Evolutionary conservation across 2,113 vertebrate species (phyloP).

Genomic region (Etia nguti): DNA sequence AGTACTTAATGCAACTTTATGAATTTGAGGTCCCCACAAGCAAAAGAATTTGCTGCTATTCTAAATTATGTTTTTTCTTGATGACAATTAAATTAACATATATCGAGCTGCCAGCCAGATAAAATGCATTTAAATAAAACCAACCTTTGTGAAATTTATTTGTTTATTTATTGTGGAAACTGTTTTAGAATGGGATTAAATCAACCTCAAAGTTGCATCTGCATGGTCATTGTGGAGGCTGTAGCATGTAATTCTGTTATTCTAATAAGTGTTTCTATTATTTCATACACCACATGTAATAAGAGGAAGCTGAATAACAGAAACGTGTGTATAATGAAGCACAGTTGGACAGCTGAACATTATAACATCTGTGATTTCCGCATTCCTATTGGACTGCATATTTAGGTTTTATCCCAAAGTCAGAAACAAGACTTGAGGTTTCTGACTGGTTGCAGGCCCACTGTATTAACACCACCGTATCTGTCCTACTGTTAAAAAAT

Average conservation of each 20-base stretch:
- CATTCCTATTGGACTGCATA: neutral
- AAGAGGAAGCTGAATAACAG: neutral
- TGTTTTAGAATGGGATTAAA: neutral
- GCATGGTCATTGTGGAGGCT: neutral
- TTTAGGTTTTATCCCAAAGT: neutral
- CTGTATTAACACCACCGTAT: neutral
- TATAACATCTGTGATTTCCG: neutral
- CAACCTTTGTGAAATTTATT: fast-evolving
- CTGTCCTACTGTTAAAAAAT: neutral
- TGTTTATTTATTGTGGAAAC: neutral
- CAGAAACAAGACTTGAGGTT: neutral
- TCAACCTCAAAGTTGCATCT: neutral
- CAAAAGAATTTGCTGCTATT: neutral
- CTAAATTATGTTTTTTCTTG: neutral
- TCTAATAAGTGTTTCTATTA: neutral
- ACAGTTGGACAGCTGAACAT: neutral
- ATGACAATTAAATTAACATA: neutral
- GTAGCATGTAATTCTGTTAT: neutral
- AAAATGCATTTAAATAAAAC: neutral
- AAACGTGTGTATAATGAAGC: neutral
- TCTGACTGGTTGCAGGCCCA: neutral
- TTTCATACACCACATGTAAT: neutral
- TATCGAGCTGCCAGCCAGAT: neutral
- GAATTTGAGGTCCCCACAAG: neutral
- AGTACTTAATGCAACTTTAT: neutral